These are phyloP conservation scores for Drosophila kepulauana DNA, from an alignment of 1,140 invertebrate genomes.

Conservation along the genomic window DNA sequence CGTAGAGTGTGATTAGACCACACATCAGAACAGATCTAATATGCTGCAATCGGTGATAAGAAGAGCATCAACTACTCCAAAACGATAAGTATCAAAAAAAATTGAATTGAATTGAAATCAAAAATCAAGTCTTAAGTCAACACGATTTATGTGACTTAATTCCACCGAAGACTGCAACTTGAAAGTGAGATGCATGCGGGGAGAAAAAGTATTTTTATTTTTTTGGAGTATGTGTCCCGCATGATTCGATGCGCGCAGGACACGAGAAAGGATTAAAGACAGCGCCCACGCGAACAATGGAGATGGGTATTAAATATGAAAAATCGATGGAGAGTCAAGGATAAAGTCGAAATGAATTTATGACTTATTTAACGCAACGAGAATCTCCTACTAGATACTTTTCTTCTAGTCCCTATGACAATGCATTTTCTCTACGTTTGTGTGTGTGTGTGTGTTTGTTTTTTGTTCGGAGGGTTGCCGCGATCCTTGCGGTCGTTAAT, in stretches of 20 bases:
- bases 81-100: constrained; percentile 56
- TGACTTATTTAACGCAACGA: constrained; percentile 68
- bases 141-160: constrained; percentile 73
- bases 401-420: constrained; percentile 48
- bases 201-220: constrained; percentile 14
- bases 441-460: background rate
- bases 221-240: constrained; percentile 53
- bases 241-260: constrained; percentile 47
- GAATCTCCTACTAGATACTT: background rate
- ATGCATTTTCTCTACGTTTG: constrained; percentile 43
- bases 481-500: constrained; percentile 77
- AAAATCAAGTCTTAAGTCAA: constrained; percentile 46
- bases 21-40: constrained; percentile 16
- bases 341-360: constrained; percentile 81
- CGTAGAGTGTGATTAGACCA: constrained; percentile 24
- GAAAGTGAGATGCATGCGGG: background rate
- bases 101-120: constrained; percentile 1
- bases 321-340: constrained; percentile 50
- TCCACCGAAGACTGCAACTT: constrained; percentile 52
- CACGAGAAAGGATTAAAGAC: constrained; percentile 63
- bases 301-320: constrained; percentile 68
- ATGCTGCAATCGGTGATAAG: constrained; percentile 2
- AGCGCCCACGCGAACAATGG: constrained; percentile 53
- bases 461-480: background rate
- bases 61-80: constrained; percentile 8